These are phyloP conservation scores for Tricholaema leucomelas DNA, from an alignment of 2,113 vertebrate genomes.

Conservation along the genomic window DNA sequence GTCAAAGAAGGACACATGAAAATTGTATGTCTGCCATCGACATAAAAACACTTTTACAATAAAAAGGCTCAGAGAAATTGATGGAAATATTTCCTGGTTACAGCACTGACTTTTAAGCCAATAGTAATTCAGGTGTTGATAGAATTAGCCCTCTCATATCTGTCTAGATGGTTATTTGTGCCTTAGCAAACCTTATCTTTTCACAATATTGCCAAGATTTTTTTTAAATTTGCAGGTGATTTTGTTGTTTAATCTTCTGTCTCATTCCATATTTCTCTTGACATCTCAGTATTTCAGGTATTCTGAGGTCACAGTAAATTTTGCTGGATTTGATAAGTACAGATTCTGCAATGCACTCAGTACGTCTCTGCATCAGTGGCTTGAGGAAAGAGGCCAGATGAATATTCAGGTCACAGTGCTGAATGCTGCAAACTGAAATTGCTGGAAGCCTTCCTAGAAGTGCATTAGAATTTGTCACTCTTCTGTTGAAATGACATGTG, in stretches of 20 bases:
- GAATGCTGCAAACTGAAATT: constrained; percentile 10
- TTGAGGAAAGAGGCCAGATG: constrained; percentile 38
- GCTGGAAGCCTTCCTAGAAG: constrained; percentile 54
- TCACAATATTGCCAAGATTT: neutral
- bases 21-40: neutral
- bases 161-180: neutral
- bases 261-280: neutral
- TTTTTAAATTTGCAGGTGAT: neutral
- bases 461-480: constrained; percentile 27
- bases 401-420: constrained; percentile 56
- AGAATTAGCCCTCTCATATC: neutral
- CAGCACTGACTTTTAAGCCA: neutral
- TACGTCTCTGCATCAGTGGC: neutral
- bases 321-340: neutral
- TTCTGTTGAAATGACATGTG: neutral
- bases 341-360: neutral
- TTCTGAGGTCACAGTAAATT: neutral
- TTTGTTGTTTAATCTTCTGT: neutral
- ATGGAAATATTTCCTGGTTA: neutral
- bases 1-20: neutral
- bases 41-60: neutral
- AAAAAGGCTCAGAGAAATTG: neutral
- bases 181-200: neutral
- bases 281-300: neutral
- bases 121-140: neutral